Percentiles rank a stretch among this genome's conserved stretches.
Conservation (phyloP, 2,888 invertebrate species). For the Bombylius discolor region DNA sequence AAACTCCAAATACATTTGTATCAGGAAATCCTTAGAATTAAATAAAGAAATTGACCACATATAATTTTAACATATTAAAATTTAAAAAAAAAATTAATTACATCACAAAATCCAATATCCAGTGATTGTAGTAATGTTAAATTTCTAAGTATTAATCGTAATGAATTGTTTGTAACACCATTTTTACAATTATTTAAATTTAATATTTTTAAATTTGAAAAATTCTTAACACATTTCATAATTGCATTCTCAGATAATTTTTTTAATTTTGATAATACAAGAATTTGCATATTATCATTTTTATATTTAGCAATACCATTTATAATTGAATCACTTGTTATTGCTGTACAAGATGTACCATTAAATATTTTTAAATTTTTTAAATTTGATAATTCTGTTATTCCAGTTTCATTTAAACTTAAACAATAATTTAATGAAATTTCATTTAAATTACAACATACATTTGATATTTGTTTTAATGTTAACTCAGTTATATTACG, state of each 20-base stretch:
- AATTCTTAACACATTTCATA: neutral
- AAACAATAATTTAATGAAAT: neutral
- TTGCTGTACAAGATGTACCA: neutral
- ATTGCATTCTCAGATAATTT: neutral
- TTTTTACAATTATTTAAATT: neutral
- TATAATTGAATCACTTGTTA: neutral
- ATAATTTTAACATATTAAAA: too few species aligned
- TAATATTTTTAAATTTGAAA: neutral
- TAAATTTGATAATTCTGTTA: neutral
- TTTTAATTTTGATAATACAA: neutral
- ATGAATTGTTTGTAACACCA: neutral
- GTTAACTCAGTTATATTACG: neutral
- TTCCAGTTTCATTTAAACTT: neutral
- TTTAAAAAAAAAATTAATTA: neutral
- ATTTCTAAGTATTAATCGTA: neutral
- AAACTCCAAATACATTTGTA: too few species aligned
- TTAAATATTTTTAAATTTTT: neutral
- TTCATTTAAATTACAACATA: neutral
- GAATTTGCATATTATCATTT: neutral
- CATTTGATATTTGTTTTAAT: neutral
- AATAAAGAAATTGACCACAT: too few species aligned
- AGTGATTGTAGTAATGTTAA: neutral
- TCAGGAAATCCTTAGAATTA: too few species aligned
- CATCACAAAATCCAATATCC: neutral
- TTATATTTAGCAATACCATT: neutral